Base-by-base conservation (phyloP, 2,797 vertebrate genomes). In the Gobio occitaniae region DNA sequence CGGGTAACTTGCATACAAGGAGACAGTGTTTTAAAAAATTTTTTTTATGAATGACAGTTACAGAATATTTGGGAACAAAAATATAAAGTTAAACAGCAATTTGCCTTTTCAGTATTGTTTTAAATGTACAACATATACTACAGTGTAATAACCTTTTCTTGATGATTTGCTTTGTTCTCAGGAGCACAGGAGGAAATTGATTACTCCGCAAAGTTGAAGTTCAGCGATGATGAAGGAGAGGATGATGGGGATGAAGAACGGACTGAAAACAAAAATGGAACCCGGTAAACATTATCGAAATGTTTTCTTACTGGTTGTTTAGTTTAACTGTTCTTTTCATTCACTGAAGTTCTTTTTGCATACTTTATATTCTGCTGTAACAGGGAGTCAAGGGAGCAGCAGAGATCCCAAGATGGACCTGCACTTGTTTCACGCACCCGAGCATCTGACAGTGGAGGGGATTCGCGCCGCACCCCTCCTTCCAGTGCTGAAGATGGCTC, bases 151-250 rank as follows among this genome's bases (percentile, higher is more conserved):
- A 59, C 21, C 21, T 59, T 77, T 77, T 77, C 12, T 77, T 77
- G 3, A 38, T 25, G 3, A 59, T 41, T 59, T 78, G 15, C 44
- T 80, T 68, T 52, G 61, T 25, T 77, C 78, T 83, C 87, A 98
- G 97, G 97, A 47, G 96, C 97, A 77, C 97, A 98, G n/a, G 97
- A 99, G 92, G 97, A 98, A 93, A 97, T 98, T 1, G 97, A 99
- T 92, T 99, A 99, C 92, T 97, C 97, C 0, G 97, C 98, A 85
- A 98, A 98, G 90, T 94, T 99, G 87, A 98, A 98, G 90, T 99
- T 99, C 94, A 98, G 97, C 4, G 97, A 99, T 68, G 97, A 99
- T 90, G 97, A 99, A 94, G 97, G 97, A 3, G 97, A 97, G 3
- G 95, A 96, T 82, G 97, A 97, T 21, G 96, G 95, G 3, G 96